Base-by-base conservation (phyloP, 2,888 invertebrate species). In the Falcaria lacertinaria region DNA sequence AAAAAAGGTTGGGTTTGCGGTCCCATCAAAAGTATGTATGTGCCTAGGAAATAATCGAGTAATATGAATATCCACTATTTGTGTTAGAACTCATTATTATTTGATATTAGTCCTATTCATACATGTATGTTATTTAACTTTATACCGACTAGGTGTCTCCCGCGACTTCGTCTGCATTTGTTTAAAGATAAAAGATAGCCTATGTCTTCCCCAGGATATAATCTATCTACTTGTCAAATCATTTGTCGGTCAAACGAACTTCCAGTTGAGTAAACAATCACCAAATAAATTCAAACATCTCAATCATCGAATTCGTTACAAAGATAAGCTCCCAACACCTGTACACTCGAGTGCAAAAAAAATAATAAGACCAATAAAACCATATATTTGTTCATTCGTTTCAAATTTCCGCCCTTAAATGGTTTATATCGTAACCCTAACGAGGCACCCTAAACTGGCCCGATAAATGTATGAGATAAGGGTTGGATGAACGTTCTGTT, bases 391-490 rank as follows among this genome's bases (percentile, higher is more conserved):
- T 56, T 52, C 63, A 64, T 57, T 64, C 69, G 61, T 51, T 54
- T 57, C 40, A 40, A 45, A 45, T 57, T 60, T 60, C 65, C 65
- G 60, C 58, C 64, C 53, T 52, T 54, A 56, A 59, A 48, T 49
- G 43, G 33, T 47, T 41, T 49, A 39, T 46, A 40, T 45, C 44
- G 41, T 52, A 48, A 58, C 50, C 45, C 34, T 57, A 53, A 56
- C 51, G 57, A 47, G 57, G 49, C 57, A 51, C 54, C 50, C 61
- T 64, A 11, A 60, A 70, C 73, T 74, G 57, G 50, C 53, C 68
- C 63, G 77, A 78, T 78, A 61, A 75, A 74, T 71, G 60, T 51
- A 13, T 11, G 7, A 47, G 77, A 78, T 78, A 76, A 59, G 51
- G 38, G 42, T 49, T 54, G 47, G 47, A 54, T 39, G 14, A 33